Conservation (phyloP, 2,888 invertebrate genomes). For the Andrena marginata region DNA sequence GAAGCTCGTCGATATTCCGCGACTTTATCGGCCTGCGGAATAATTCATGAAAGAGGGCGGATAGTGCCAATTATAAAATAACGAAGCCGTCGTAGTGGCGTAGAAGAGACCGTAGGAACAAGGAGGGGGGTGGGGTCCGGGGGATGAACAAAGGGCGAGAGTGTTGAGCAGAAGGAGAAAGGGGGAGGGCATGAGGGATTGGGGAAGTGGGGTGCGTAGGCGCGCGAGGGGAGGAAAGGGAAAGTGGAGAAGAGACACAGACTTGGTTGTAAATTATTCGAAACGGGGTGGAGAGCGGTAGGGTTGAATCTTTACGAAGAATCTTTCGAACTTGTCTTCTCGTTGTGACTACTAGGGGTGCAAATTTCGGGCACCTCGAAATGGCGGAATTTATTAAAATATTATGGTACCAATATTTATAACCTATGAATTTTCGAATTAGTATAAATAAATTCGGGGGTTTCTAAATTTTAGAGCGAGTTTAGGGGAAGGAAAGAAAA, state of each 20-base stretch:
- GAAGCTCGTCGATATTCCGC: constrained; percentile 76
- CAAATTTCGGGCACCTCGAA: too few species aligned
- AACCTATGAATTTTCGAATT: too few species aligned
- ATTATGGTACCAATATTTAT: too few species aligned
- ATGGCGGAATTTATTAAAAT: too few species aligned
- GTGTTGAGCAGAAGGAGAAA: neutral
- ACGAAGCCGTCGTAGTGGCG: constrained; percentile 74
- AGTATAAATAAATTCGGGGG: too few species aligned
- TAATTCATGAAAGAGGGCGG: constrained; percentile 81
- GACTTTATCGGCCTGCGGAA: constrained; percentile 77
- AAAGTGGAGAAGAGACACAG: constrained; percentile 4
- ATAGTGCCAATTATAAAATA: constrained; percentile 83
- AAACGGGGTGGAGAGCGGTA: neutral
- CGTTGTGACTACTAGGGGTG: too few species aligned
- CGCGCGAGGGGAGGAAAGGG: constrained; percentile 6
- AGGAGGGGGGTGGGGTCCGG: constrained; percentile 12
- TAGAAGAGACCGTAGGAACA: constrained; percentile 57
- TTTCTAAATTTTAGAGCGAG: neutral
- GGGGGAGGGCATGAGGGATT: neutral
- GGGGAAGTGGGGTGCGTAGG: neutral
- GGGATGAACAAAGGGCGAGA: constrained; percentile 1
- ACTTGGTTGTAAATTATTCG: constrained; percentile 4
- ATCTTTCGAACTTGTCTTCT: too few species aligned
- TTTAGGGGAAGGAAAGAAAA: neutral
- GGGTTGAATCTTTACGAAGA: too few species aligned